Conservation (phyloP, 2,888 invertebrate genomes). For the Agrenia bidenticulata region DNA sequence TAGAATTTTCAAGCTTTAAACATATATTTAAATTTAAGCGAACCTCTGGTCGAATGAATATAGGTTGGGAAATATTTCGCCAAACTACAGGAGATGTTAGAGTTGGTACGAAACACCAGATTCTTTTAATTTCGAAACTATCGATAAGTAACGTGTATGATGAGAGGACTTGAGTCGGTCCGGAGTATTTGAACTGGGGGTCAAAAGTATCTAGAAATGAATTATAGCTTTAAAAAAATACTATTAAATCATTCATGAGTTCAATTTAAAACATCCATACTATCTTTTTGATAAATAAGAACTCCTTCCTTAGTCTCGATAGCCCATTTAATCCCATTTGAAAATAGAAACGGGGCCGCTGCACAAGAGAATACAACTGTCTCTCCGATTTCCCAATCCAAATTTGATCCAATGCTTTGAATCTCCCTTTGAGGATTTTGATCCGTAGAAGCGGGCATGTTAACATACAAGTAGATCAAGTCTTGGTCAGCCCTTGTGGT, state of each 20-base stretch:
- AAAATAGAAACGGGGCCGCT: slow-evolving; percentile 35
- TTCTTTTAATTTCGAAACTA: slow-evolving; percentile 26
- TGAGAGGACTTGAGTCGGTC: slow-evolving; percentile 38
- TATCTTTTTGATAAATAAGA: slow-evolving; percentile 38
- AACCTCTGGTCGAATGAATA: slow-evolving; percentile 39
- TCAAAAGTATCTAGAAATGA: slow-evolving; percentile 30
- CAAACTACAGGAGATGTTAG: slow-evolving; percentile 27
- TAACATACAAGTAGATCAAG: slow-evolving; percentile 25
- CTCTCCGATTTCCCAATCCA: slow-evolving; percentile 41
- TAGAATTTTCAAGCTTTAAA: too few species aligned
- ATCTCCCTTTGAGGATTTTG: slow-evolving; percentile 41
- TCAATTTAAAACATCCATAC: slow-evolving; percentile 23
- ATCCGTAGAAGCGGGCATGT: slow-evolving; percentile 33
- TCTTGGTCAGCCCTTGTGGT: slow-evolving; percentile 22
- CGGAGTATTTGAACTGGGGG: slow-evolving; percentile 39
- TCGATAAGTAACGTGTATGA: slow-evolving; percentile 37
- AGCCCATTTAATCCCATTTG: slow-evolving; percentile 44
- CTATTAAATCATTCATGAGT: background rate
- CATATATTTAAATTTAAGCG: slow-evolving; percentile 4
- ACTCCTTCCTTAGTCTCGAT: slow-evolving; percentile 36
- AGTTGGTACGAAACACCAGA: slow-evolving; percentile 41
- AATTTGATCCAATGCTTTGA: slow-evolving; percentile 33
- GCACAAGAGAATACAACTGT: slow-evolving; percentile 38
- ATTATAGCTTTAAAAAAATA: slow-evolving; percentile 3
- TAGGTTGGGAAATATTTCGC: slow-evolving; percentile 42